phyloP scores from a whole-genome alignment of 2,797 vertebrate genomes.

The Silurus lanzhouensis region DNA sequence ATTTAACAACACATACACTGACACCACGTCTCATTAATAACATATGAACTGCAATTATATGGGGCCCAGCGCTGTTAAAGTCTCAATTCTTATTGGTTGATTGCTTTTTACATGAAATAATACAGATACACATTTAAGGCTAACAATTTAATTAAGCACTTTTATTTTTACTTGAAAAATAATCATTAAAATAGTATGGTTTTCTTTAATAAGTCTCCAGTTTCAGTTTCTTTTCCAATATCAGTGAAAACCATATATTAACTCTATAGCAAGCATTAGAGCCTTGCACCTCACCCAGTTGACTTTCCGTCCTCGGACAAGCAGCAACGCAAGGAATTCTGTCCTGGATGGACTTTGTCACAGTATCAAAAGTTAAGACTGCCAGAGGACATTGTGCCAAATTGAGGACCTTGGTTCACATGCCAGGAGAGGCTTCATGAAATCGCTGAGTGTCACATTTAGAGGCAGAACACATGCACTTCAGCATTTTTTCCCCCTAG shows the following conservation, averaged over 20 bases:
- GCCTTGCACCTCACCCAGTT: neutral
- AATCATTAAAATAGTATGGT: neutral
- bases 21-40: constrained; percentile 31
- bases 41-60: constrained; percentile 35
- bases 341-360: neutral
- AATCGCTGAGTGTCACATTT: constrained; percentile 12
- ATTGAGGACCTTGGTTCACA: neutral
- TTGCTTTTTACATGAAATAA: neutral
- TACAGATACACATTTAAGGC: neutral
- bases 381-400: constrained; percentile 16
- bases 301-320: neutral
- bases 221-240: neutral
- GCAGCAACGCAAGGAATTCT: no score
- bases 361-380: neutral
- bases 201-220: neutral
- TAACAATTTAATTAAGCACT: neutral
- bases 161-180: neutral
- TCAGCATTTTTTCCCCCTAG: neutral
- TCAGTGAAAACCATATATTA: neutral
- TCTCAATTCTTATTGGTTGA: neutral
- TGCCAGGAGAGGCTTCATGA: constrained; percentile 13
- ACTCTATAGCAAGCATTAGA: neutral
- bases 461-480: neutral
- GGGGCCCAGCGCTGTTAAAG: no score
- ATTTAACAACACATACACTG: constrained; percentile 37